phyloP scores from a whole-genome alignment of 2,888 invertebrate species.

The Erebia palarica region DNA sequence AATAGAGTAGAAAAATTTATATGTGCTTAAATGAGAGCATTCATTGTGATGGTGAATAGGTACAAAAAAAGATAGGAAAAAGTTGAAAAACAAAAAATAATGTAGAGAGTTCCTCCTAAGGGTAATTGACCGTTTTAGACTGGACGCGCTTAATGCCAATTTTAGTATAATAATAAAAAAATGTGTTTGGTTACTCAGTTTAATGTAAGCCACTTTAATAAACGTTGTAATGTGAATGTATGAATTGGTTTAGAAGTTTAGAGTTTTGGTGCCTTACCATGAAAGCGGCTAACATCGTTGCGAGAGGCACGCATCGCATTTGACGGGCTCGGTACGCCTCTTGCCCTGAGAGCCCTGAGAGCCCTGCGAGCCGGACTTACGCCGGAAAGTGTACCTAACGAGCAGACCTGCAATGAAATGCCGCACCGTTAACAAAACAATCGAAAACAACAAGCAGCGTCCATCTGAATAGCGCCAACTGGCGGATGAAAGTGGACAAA shows the following conservation, averaged over 20 bases:
- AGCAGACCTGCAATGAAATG: constrained; percentile 83
- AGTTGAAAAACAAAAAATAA: constrained; percentile 37
- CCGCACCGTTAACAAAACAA: constrained; percentile 81
- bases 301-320: constrained; percentile 83
- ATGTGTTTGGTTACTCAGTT: not conserved
- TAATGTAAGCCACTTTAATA: constrained; percentile 10
- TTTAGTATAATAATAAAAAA: constrained; percentile 42
- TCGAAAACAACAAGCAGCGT: constrained; percentile 76
- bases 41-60: constrained; percentile 24
- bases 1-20: constrained; percentile 18
- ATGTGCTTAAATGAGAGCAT: constrained; percentile 21
- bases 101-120: constrained; percentile 42
- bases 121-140: constrained; percentile 34
- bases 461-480: constrained; percentile 77
- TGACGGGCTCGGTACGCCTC: constrained; percentile 78
- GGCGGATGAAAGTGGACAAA: constrained; percentile 71
- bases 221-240: constrained; percentile 15
- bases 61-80: constrained; percentile 36
- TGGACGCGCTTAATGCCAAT: constrained; percentile 68
- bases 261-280: constrained; percentile 68
- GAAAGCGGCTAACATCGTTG: constrained; percentile 80
- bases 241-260: constrained; percentile 31
- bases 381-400: constrained; percentile 84
- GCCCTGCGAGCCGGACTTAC: constrained; percentile 81
- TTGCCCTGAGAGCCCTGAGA: constrained; percentile 79